Evolutionary conservation across 2,888 invertebrate species (phyloP).

Genomic region (Desoria tigrina): DNA sequence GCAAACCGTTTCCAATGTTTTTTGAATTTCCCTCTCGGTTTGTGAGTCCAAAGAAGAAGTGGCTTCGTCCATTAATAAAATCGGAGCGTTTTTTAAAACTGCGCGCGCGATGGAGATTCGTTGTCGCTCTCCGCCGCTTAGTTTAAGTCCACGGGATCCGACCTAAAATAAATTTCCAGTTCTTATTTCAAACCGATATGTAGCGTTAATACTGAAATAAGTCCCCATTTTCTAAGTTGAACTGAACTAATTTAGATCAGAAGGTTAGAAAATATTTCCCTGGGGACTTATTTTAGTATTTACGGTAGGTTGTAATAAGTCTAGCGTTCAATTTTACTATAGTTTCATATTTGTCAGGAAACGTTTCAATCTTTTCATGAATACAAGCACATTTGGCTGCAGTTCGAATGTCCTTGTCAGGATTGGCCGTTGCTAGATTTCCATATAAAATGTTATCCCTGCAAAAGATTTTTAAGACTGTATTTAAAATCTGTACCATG

Average conservation of each 20-base stretch:
- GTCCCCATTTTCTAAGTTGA: too few species aligned
- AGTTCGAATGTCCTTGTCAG: slow-evolving; percentile 58
- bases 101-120: slow-evolving; percentile 94
- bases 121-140: slow-evolving; percentile 97
- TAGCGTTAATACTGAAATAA: too few species aligned
- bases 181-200: too few species aligned
- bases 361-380: slow-evolving; percentile 59
- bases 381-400: slow-evolving; percentile 61
- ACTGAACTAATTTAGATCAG: too few species aligned
- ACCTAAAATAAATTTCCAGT: slow-evolving; percentile 69
- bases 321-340: too few species aligned
- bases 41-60: slow-evolving; percentile 92
- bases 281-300: too few species aligned
- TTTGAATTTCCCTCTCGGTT: slow-evolving; percentile 83
- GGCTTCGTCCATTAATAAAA: slow-evolving; percentile 91
- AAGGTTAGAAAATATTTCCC: too few species aligned
- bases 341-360: slow-evolving; percentile 57
- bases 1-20: slow-evolving; percentile 74
- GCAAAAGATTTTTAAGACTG: too few species aligned
- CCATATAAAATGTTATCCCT: slow-evolving; percentile 62
- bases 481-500: too few species aligned
- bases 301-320: too few species aligned
- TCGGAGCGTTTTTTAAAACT: slow-evolving; percentile 82
- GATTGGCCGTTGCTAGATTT: slow-evolving; percentile 57
- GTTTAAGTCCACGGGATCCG: slow-evolving; percentile 88